Base-by-base conservation (phyloP, 2,113 vertebrate genomes). In the Corythoichthys intestinalis region DNA sequence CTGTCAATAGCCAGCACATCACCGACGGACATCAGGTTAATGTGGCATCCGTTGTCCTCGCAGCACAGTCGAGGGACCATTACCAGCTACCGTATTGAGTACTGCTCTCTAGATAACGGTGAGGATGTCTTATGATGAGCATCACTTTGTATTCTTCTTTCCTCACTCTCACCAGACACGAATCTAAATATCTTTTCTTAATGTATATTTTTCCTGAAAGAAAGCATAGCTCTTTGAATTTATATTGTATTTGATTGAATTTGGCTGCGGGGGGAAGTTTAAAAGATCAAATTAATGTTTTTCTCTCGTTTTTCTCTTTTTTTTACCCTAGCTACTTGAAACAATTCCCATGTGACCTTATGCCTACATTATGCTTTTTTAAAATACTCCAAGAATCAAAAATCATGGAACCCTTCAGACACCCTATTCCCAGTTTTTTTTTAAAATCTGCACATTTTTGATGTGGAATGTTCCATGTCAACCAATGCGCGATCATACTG, bases 21-120 rank as follows among this genome's bases (percentile, higher is more conserved):
- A 64, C 93, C 94, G 38, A 93, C 92, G 35, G 94, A 98, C 84
- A 94, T 98, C 88, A 91, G 90, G 66, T 93, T 95, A 78, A 94
- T 92, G 0, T 99, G 97, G 97, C 92, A 94, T 74, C 96, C 95
- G 0, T 92, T 94, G 72, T 94, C 94, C 64, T 87, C 90, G 0
- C 91, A 93, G 87, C 88, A 95, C 79, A 97, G 94, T 75, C 91
- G 96, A 0, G 96, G 97, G 76, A 92, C 91, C 66, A 92, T 99
- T 80, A 93, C 89, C 0, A 93, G 93, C 80, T 98, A 99, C 87
- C 96, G 94, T 87, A 94, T 99, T 0, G 95, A 99, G 72, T 96
- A 96, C 70, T 88, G 93, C 84, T 83, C 92, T 15, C 85, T 94
- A 83, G 95, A 94, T 79, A 93, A 96, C 84, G 91, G 97, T 98